These are phyloP conservation scores for Spea bombifrons DNA, from an alignment of 2,113 vertebrate genomes.

Conservation along the genomic window DNA sequence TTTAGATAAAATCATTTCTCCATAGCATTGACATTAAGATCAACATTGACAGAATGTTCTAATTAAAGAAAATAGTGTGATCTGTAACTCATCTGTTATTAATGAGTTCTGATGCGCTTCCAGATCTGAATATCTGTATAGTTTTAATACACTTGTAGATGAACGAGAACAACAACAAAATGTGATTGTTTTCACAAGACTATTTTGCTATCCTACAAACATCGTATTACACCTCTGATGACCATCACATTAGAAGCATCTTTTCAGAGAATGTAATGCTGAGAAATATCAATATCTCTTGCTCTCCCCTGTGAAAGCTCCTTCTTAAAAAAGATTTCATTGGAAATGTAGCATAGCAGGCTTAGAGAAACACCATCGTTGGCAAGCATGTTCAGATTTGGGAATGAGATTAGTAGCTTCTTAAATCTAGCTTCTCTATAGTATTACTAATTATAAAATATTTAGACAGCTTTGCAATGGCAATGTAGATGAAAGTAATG, in stretches of 20 bases:
- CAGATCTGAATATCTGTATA: background rate
- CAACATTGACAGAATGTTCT: too few species aligned
- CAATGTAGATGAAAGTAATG: conserved; percentile 13
- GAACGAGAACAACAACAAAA: too few species aligned
- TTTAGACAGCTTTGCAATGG: conserved; percentile 32
- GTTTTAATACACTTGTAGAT: too few species aligned
- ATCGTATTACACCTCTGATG: conserved; percentile 20
- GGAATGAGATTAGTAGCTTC: conserved; percentile 27
- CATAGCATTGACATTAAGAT: too few species aligned
- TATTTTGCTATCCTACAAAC: conserved; percentile 25
- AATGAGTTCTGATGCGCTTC: too few species aligned
- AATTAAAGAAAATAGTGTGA: too few species aligned
- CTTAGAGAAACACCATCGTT: conserved; percentile 9
- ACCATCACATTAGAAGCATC: conserved; percentile 23
- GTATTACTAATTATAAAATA: conserved; percentile 44
- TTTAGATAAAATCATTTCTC: too few species aligned
- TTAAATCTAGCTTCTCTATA: conserved; percentile 37
- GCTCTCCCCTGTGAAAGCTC: conserved; percentile 10
- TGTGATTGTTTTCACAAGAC: background rate
- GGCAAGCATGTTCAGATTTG: conserved; percentile 27
- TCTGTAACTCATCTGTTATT: too few species aligned
- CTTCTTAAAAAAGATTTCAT: conserved; percentile 19
- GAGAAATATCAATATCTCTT: conserved; percentile 39
- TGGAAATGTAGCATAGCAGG: conserved; percentile 20
- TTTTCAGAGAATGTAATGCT: conserved; percentile 22